Conservation (phyloP, 1,140 invertebrate species). For the Dryas iulia region DNA sequence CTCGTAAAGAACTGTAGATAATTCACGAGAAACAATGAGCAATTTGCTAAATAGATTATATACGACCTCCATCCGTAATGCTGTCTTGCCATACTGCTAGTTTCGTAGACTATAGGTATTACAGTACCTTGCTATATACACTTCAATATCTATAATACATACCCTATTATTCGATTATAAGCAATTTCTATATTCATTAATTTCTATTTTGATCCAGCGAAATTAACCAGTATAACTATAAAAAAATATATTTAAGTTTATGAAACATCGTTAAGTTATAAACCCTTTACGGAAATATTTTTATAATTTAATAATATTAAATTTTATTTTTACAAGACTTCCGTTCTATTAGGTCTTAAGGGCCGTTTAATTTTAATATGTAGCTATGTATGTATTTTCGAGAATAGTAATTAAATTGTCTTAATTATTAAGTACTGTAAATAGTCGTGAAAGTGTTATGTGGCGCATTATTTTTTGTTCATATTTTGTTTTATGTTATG, state of each 20-base stretch:
- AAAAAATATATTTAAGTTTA: conserved; percentile 22
- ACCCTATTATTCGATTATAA: conserved; percentile 12
- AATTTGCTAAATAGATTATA: conserved; percentile 77
- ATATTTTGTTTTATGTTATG: conserved; percentile 73
- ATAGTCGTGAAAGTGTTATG: conserved; percentile 78
- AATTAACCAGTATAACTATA: conserved; percentile 18
- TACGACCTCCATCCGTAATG: conserved; percentile 76
- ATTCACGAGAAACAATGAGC: conserved; percentile 76
- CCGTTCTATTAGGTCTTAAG: conserved; percentile 58
- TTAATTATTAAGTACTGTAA: conserved; percentile 70
- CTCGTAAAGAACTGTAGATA: conserved; percentile 72
- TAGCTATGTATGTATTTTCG: conserved; percentile 76
- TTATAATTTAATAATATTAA: conserved; percentile 25
- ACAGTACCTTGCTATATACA: conserved; percentile 46
- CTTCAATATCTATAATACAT: conserved; percentile 38
- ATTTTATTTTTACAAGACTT: conserved; percentile 52
- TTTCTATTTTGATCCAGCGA: conserved; percentile 12
- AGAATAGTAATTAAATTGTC: conserved; percentile 72
- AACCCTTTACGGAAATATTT: conserved; percentile 19
- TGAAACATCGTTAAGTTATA: conserved; percentile 32
- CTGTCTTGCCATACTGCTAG: conserved; percentile 77
- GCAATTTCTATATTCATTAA: conserved; percentile 5
- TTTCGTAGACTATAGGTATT: conserved; percentile 64
- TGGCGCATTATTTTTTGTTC: conserved; percentile 76
- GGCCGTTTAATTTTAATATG: conserved; percentile 69